phyloP scores from a whole-genome alignment of 2,888 invertebrate genomes.

The Rosalia funebris region DNA sequence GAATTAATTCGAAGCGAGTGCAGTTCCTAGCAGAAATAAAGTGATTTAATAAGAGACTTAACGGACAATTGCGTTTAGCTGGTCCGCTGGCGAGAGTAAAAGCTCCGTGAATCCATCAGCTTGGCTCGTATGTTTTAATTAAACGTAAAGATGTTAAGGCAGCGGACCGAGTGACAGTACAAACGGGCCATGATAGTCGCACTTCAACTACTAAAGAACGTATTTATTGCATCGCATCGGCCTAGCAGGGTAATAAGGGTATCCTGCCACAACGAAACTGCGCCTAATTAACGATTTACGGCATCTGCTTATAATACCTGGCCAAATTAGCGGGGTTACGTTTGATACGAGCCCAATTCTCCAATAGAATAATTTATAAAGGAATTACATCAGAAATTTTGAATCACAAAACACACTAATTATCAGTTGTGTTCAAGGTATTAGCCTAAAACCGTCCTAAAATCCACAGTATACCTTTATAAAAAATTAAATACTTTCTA shows the following conservation, averaged over 20 bases:
- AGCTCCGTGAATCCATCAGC: slow-evolving; percentile 59
- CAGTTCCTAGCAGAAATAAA: too few species aligned
- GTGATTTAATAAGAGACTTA: slow-evolving; percentile 36
- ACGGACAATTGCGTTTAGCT: slow-evolving; percentile 46
- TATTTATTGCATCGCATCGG: slow-evolving; percentile 52
- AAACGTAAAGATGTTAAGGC: slow-evolving; percentile 57
- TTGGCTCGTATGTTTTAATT: slow-evolving; percentile 62
- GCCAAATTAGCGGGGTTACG: slow-evolving; percentile 12
- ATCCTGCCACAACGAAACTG: slow-evolving; percentile 38
- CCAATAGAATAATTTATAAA: too few species aligned
- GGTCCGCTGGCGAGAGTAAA: slow-evolving; percentile 43
- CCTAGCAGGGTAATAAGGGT: slow-evolving; percentile 33
- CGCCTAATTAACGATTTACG: slow-evolving; percentile 40
- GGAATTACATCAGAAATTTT: too few species aligned
- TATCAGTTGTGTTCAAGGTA: too few species aligned
- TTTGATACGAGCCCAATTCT: background rate
- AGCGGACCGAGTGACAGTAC: slow-evolving; percentile 60
- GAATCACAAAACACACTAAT: too few species aligned
- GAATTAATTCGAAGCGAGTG: too few species aligned
- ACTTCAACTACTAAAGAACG: slow-evolving; percentile 63
- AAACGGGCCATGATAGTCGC: slow-evolving; percentile 63
- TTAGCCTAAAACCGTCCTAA: too few species aligned
- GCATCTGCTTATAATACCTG: slow-evolving; percentile 41
- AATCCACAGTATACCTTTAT: too few species aligned
- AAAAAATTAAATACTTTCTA: too few species aligned